A percentile compares a stretch with the other conserved stretches of the same genome.
These are phyloP conservation scores for Mylabris phalerata DNA, from an alignment of 1,140 invertebrate genomes.

Conservation along the genomic window DNA sequence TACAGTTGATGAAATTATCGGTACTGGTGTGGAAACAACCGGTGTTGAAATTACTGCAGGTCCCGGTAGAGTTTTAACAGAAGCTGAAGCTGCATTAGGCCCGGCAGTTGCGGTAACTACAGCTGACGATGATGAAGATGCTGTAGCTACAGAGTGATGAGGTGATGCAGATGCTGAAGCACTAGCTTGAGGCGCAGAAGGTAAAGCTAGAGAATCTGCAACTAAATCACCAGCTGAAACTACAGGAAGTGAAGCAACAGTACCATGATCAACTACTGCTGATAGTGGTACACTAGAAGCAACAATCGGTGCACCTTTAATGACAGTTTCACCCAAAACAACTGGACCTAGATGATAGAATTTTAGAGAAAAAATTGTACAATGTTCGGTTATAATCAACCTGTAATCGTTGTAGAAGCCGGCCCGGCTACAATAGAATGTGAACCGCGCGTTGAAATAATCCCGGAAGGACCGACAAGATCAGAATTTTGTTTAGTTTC, in stretches of 20 bases:
- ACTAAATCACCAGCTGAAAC: slow-evolving; percentile 9
- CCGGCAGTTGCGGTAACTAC: neutral
- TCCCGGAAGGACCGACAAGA: slow-evolving; percentile 33
- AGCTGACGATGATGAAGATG: neutral
- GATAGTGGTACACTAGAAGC: slow-evolving; percentile 4
- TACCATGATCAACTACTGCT: too few species aligned
- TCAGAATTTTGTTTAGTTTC: slow-evolving; percentile 29
- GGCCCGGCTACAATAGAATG: slow-evolving; percentile 33
- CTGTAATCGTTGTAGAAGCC: slow-evolving; percentile 35
- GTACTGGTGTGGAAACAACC: neutral
- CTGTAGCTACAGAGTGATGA: neutral
- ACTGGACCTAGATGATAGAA: slow-evolving; percentile 2
- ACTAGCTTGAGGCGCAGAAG: neutral
- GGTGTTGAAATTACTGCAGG: neutral
- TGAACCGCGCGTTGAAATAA: slow-evolving; percentile 32
- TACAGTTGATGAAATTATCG: neutral
- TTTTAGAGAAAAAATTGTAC: neutral
- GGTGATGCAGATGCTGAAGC: slow-evolving; percentile 5
- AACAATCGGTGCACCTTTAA: slow-evolving; percentile 4
- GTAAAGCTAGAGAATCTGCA: neutral
- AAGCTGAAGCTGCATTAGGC: neutral
- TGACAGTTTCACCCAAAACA: slow-evolving; percentile 5
- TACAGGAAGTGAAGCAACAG: slow-evolving; percentile 4
- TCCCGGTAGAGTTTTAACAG: neutral
- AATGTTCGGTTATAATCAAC: slow-evolving; percentile 3